A percentile compares a stretch with the other conserved stretches of the same genome.
phyloP scores from a whole-genome alignment of 2,113 vertebrate species.

The Caloenas nicobarica region DNA sequence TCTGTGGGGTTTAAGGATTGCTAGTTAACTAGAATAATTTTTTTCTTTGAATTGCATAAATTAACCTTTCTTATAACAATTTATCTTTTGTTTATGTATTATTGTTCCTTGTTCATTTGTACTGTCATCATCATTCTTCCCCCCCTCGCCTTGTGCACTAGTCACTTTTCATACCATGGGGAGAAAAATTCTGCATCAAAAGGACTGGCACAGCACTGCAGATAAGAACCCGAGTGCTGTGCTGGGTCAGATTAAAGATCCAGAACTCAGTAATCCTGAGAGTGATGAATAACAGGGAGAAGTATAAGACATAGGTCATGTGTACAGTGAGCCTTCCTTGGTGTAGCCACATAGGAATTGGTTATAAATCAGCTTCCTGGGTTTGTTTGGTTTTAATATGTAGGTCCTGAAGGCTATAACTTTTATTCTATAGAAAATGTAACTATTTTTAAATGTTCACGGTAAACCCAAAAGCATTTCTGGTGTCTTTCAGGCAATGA shows the following conservation, averaged over 20 bases:
- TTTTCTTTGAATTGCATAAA: constrained; percentile 39
- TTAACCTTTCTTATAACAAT: constrained; percentile 57
- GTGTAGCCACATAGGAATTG: neutral
- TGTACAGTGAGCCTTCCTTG: neutral
- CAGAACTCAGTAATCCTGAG: neutral
- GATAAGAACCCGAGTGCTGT: neutral
- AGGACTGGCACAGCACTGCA: neutral
- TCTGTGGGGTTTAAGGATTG: neutral
- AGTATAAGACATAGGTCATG: fast-evolving
- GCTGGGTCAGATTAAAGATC: constrained; percentile 11
- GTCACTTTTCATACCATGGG: neutral
- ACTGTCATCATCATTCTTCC: neutral
- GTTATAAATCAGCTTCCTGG: neutral
- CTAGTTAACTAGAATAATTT: constrained; percentile 6
- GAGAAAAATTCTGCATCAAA: neutral
- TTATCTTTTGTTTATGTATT: constrained; percentile 48
- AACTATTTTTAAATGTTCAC: neutral
- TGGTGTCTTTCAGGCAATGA: neutral
- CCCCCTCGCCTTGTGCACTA: neutral
- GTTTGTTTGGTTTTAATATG: neutral
- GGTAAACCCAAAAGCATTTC: neutral
- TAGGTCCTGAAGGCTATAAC: neutral
- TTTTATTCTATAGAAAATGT: neutral
- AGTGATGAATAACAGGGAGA: neutral
- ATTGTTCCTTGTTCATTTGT: constrained; percentile 28